Evolutionary conservation across 2,888 invertebrate genomes (phyloP).

Genomic region (Pyrochroa serraticornis): DNA sequence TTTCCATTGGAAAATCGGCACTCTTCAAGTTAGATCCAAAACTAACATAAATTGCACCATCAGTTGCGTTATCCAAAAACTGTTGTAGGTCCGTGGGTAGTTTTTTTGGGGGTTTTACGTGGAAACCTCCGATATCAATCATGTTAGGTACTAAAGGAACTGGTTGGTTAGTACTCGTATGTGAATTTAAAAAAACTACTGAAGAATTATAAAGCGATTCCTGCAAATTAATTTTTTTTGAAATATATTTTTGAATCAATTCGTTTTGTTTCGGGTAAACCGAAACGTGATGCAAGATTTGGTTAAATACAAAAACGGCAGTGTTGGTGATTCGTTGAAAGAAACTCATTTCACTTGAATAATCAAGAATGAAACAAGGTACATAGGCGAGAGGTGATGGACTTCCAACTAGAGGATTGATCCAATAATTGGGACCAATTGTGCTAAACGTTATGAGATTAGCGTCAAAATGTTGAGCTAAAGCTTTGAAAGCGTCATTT

Average conservation of each 20-base stretch:
- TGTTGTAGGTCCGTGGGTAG: slow-evolving; percentile 38
- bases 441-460: slow-evolving; percentile 48
- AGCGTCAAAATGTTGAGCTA: no score
- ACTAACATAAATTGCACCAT: slow-evolving; percentile 25
- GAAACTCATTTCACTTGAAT: slow-evolving; percentile 1
- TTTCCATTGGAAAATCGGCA: neutral
- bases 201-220: slow-evolving; percentile 42
- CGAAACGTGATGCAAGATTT: slow-evolving; percentile 9
- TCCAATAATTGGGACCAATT: slow-evolving; percentile 56
- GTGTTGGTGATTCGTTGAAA: neutral
- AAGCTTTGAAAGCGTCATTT: slow-evolving; percentile 55
- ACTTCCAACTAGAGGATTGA: slow-evolving; percentile 59
- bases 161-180: slow-evolving; percentile 60
- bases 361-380: slow-evolving; percentile 41
- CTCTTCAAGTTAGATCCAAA: slow-evolving; percentile 3
- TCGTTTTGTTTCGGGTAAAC: slow-evolving; percentile 29
- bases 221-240: slow-evolving; percentile 36
- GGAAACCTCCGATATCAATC: slow-evolving; percentile 64
- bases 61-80: slow-evolving; percentile 34
- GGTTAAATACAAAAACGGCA: neutral
- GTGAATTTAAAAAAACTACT: slow-evolving; percentile 50
- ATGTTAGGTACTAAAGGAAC: slow-evolving; percentile 62
- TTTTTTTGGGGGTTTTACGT: slow-evolving; percentile 46
- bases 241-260: slow-evolving; percentile 39
- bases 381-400: slow-evolving; percentile 60